Evolutionary conservation across 2,888 invertebrate genomes (phyloP).

Genomic region (Mythimna pallens): DNA sequence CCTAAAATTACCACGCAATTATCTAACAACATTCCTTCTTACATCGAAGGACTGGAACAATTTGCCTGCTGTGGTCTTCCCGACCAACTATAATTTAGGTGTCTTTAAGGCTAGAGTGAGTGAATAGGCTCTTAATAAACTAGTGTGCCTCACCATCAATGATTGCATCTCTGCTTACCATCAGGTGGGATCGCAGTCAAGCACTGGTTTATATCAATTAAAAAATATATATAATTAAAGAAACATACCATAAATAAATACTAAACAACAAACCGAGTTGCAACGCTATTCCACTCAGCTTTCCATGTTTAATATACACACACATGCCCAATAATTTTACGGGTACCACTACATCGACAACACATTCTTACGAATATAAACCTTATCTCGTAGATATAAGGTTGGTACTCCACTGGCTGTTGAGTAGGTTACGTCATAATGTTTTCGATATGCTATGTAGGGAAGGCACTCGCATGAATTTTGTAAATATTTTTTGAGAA

Average conservation of each 20-base stretch:
- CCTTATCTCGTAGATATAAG: background rate
- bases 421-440: conserved; percentile 48
- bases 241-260: conserved; percentile 2
- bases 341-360: conserved; percentile 69
- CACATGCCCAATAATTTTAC: conserved; percentile 81
- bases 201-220: too few species aligned
- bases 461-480: conserved; percentile 48
- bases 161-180: too few species aligned
- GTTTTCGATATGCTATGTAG: conserved; percentile 60
- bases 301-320: conserved; percentile 83
- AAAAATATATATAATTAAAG: too few species aligned
- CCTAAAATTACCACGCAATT: background rate
- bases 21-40: too few species aligned
- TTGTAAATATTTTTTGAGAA: conserved; percentile 1
- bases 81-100: too few species aligned
- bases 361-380: background rate
- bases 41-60: too few species aligned
- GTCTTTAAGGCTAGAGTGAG: too few species aligned
- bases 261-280: conserved; percentile 69
- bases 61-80: too few species aligned
- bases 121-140: too few species aligned
- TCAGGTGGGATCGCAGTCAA: too few species aligned
- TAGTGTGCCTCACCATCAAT: too few species aligned
- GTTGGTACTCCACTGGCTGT: conserved; percentile 7
- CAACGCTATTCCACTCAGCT: conserved; percentile 71